Evolutionary conservation across 1,140 invertebrate genomes (phyloP).

Genomic region (Drosophila ironensis): DNA sequence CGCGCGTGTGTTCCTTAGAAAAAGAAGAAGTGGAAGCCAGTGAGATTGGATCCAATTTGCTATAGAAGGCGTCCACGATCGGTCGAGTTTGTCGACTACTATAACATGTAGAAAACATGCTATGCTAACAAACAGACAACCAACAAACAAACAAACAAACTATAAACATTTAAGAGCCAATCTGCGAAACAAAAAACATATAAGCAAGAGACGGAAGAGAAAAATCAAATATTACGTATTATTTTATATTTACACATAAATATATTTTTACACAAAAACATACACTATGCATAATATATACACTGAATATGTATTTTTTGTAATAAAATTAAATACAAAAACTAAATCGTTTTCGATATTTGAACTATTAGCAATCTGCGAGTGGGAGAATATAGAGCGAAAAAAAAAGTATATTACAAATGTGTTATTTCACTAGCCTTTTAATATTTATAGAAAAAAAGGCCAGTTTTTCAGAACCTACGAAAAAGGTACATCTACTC

Average conservation of each 20-base stretch:
- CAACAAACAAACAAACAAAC: slow-evolving; percentile 7
- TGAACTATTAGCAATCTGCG: background rate
- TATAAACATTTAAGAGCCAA: slow-evolving; percentile 42
- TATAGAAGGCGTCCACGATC: slow-evolving; percentile 74
- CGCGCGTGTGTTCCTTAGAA: slow-evolving; percentile 60
- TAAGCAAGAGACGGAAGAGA: slow-evolving; percentile 21
- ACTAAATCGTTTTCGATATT: background rate
- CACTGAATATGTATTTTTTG: slow-evolving; percentile 67
- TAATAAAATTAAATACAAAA: no score
- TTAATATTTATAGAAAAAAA: no score
- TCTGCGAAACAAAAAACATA: slow-evolving; percentile 34
- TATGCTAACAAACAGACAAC: slow-evolving; percentile 12
- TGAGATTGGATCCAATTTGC: slow-evolving; percentile 81
- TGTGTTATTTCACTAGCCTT: no score
- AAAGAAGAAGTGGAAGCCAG: slow-evolving; percentile 81
- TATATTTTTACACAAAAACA: slow-evolving; percentile 73
- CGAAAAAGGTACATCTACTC: no score
- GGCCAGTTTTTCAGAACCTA: no score
- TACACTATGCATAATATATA: slow-evolving; percentile 63
- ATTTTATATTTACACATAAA: slow-evolving; percentile 67
- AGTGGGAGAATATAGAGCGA: background rate
- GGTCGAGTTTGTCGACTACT: slow-evolving; percentile 81
- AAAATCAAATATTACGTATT: slow-evolving; percentile 65
- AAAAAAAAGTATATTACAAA: no score
- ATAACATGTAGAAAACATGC: slow-evolving; percentile 64